These are phyloP conservation scores for Phasia obesa DNA, from an alignment of 2,888 invertebrate genomes.

Conservation along the genomic window DNA sequence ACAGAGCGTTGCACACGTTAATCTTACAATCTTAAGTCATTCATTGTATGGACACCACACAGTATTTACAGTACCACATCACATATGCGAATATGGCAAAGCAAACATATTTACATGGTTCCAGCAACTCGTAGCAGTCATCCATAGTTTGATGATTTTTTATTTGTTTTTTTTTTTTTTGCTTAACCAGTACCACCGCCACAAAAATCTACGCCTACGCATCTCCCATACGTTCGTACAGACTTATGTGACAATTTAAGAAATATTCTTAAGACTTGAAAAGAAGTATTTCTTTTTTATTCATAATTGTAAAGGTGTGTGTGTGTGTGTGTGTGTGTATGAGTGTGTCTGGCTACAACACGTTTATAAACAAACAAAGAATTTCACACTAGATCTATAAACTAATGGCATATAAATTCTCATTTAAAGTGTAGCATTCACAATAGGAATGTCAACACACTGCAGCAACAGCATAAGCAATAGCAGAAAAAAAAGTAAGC, in stretches of 20 bases:
- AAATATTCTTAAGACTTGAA: constrained; percentile 46
- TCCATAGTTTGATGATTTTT: constrained; percentile 31
- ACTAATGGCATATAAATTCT: constrained; percentile 71
- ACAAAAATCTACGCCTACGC: constrained; percentile 65
- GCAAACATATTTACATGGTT: constrained; percentile 16
- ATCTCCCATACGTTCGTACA: constrained; percentile 35
- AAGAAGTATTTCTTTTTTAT: background rate
- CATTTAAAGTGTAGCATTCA: constrained; percentile 69
- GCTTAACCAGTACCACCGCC: constrained; percentile 28
- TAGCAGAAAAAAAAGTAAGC: background rate
- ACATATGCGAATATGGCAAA: background rate
- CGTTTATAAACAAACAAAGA: constrained; percentile 66
- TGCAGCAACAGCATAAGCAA: constrained; percentile 15
- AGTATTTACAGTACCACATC: constrained; percentile 18
- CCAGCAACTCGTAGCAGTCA: constrained; percentile 39
- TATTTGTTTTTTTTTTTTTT: background rate
- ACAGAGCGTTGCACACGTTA: constrained; percentile 67
- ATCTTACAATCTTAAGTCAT: constrained; percentile 69
- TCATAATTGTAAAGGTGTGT: background rate
- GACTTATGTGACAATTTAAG: constrained; percentile 60
- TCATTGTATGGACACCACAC: constrained; percentile 65
- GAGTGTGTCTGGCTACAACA: constrained; percentile 31
- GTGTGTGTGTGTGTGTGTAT: background rate
- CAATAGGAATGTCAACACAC: constrained; percentile 66
- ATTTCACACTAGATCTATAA: constrained; percentile 71